Conservation (phyloP, 1,140 invertebrate species). For the Diprion similis region DNA sequence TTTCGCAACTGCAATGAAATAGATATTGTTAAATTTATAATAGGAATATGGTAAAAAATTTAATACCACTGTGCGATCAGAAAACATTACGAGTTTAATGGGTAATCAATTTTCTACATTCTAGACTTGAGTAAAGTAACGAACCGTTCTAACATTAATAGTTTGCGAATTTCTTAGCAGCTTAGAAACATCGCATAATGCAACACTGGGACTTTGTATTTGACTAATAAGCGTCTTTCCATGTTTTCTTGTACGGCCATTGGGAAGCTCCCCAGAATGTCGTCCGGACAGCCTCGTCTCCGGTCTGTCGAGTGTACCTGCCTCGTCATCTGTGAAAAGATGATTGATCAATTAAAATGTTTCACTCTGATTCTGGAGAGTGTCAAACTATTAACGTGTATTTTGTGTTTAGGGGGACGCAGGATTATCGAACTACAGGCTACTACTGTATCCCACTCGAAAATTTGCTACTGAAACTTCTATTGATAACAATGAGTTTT, state of each 20-base stretch:
- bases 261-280: background rate
- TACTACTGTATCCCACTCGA: no score
- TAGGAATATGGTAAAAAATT: no score
- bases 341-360: background rate
- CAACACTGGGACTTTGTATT: constrained; percentile 44
- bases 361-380: no score
- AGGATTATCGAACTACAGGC: no score
- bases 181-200: constrained; percentile 52
- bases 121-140: constrained; percentile 19
- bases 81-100: background rate
- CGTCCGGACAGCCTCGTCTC: background rate
- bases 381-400: no score
- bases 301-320: background rate
- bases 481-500: no score
- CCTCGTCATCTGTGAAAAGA: background rate
- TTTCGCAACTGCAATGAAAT: background rate
- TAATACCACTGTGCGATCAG: no score
- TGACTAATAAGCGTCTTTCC: background rate
- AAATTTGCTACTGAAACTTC: no score
- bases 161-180: constrained; percentile 49
- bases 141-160: constrained; percentile 46
- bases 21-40: no score
- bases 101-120: background rate
- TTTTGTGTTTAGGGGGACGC: no score
- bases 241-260: background rate